These are phyloP conservation scores for Chlorops oryzae DNA, from an alignment of 1,140 invertebrate species.

Conservation along the genomic window DNA sequence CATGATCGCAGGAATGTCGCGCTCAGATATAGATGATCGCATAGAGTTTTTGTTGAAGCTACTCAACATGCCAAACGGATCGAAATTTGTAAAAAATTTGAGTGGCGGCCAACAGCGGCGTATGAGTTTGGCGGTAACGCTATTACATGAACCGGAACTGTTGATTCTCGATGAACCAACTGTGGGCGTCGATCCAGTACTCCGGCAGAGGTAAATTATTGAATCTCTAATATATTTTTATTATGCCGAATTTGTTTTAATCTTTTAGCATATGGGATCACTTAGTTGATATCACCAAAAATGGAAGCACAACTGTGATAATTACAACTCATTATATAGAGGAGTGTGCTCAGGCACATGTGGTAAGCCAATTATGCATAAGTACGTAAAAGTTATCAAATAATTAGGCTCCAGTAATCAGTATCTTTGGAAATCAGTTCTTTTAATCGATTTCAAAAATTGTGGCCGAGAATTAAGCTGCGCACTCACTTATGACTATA, in stretches of 20 bases:
- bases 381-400: constrained; percentile 6
- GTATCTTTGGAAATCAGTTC: too few species aligned
- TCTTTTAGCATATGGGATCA: constrained; percentile 86
- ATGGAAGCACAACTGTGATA: constrained; percentile 85
- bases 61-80: constrained; percentile 61
- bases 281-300: constrained; percentile 79
- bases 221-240: not conserved
- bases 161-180: constrained; percentile 92
- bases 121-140: constrained; percentile 79
- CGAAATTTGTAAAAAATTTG: constrained; percentile 71
- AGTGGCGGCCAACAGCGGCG: constrained; percentile 87
- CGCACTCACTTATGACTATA: too few species aligned
- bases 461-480: too few species aligned
- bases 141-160: constrained; percentile 83
- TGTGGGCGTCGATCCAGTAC: constrained; percentile 89
- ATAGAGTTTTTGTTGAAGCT: constrained; percentile 77
- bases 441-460: too few species aligned
- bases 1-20: constrained; percentile 75
- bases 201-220: constrained; percentile 67
- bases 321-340: constrained; percentile 98
- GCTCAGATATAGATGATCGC: constrained; percentile 64
- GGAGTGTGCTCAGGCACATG: constrained; percentile 84
- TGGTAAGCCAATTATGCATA: constrained; percentile 53
- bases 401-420: too few species aligned
- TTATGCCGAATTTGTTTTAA: constrained; percentile 5